Percentiles rank a stretch among this genome's conserved stretches.
phyloP scores from a whole-genome alignment of 2,797 vertebrate species.

The Oceanodroma leucorhoa region DNA sequence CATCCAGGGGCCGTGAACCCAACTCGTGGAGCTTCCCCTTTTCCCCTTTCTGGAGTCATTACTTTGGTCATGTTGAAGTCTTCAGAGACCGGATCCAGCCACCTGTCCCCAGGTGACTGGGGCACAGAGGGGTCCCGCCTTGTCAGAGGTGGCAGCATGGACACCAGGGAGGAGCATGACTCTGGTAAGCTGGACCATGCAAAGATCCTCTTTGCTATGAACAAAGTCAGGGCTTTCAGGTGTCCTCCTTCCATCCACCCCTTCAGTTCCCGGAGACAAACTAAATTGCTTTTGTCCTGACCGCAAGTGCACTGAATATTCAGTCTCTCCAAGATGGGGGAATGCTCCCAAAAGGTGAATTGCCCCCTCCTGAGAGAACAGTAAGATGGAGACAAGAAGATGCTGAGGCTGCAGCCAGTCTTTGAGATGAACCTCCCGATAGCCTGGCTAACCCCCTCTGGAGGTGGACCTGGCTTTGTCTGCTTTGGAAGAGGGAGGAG shows the following conservation, averaged over 20 bases:
- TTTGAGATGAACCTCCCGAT: not conserved
- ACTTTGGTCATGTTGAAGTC: conserved; percentile 62
- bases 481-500: not conserved
- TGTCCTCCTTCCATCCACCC: not conserved
- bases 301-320: not conserved
- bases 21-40: not conserved
- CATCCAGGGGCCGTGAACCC: not conserved
- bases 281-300: conserved; percentile 43
- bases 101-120: not conserved
- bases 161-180: not conserved
- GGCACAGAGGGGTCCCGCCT: not conserved
- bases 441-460: not conserved
- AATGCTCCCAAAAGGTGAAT: conserved; percentile 1
- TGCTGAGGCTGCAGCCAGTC: conserved; percentile 24
- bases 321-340: conserved; percentile 31
- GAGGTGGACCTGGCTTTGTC: not conserved
- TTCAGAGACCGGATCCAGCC: conserved; percentile 8
- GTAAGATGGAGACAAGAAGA: conserved; percentile 9
- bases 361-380: conserved; percentile 43
- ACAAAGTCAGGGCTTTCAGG: not conserved
- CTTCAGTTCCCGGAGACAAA: conserved; percentile 30
- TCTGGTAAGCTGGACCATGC: not conserved
- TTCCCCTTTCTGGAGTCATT: conserved; percentile 19
- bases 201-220: not conserved
- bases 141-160: not conserved